A percentile compares a stretch with the other conserved stretches of the same genome.
Conservation (phyloP, 2,113 vertebrate genomes). For the Lophochroa leadbeateri region DNA sequence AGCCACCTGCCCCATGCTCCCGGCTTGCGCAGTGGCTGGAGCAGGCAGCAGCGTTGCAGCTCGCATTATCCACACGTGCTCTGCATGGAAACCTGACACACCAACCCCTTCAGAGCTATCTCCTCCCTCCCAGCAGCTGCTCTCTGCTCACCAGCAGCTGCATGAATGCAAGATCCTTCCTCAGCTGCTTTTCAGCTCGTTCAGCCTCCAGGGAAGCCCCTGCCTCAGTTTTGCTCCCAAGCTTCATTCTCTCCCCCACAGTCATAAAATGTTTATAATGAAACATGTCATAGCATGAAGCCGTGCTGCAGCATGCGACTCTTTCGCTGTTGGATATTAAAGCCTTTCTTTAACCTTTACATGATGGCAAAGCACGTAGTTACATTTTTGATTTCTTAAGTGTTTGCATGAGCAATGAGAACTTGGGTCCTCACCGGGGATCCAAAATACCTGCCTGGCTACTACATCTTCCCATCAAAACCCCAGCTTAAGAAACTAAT, state of each 20-base stretch:
- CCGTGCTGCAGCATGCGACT: neutral
- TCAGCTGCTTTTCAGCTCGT: neutral
- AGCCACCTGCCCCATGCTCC: slow-evolving; percentile 80
- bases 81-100: slow-evolving; percentile 43
- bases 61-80: slow-evolving; percentile 41
- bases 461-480: neutral
- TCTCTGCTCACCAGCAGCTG: neutral
- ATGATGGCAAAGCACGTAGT: neutral
- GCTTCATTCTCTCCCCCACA: neutral
- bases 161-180: neutral
- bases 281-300: accelerated
- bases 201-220: neutral
- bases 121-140: slow-evolving; percentile 17
- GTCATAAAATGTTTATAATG: accelerated
- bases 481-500: neutral
- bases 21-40: neutral
- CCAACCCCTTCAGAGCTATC: neutral
- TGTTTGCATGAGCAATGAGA: accelerated
- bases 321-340: neutral
- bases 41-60: neutral
- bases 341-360: neutral
- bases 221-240: neutral
- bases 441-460: neutral
- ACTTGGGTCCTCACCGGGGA: accelerated
- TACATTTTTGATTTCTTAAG: neutral